Evolutionary conservation across 2,888 invertebrate species (phyloP).

Genomic region (Tanypteryx hageni): DNA sequence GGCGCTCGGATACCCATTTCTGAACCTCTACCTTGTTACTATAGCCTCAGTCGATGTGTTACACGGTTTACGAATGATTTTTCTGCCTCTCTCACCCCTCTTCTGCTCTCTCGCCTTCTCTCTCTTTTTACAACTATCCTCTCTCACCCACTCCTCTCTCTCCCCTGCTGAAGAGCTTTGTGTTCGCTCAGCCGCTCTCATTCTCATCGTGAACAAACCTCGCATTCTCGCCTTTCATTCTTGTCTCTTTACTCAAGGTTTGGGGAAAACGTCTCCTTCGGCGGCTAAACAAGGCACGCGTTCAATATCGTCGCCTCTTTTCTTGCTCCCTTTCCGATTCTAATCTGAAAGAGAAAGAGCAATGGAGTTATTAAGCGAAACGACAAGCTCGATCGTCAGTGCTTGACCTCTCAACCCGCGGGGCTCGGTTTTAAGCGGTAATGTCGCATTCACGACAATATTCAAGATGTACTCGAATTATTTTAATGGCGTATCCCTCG

Average conservation of each 20-base stretch:
- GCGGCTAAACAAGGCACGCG: background rate
- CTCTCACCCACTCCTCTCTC: background rate
- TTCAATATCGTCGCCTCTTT: background rate
- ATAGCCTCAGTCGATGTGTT: background rate
- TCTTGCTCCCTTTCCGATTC: background rate
- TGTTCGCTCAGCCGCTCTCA: background rate
- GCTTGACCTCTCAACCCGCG: too few species aligned
- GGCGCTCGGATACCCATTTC: background rate
- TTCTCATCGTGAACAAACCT: background rate
- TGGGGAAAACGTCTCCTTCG: too few species aligned
- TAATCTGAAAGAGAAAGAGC: background rate
- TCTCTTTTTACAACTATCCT: background rate
- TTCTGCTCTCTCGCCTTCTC: background rate
- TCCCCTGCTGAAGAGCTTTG: background rate
- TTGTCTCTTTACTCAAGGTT: background rate
- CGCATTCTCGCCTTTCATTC: constrained; percentile 2
- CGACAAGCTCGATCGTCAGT: background rate
- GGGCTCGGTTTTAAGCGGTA: background rate
- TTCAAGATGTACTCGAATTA: background rate
- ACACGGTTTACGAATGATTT: constrained; percentile 1
- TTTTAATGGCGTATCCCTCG: background rate
- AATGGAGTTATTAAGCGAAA: background rate
- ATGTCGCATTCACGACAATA: background rate
- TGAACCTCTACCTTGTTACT: background rate
- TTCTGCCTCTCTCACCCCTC: background rate